Conservation (phyloP, 2,888 invertebrate species). For the Sipha maydis region DNA sequence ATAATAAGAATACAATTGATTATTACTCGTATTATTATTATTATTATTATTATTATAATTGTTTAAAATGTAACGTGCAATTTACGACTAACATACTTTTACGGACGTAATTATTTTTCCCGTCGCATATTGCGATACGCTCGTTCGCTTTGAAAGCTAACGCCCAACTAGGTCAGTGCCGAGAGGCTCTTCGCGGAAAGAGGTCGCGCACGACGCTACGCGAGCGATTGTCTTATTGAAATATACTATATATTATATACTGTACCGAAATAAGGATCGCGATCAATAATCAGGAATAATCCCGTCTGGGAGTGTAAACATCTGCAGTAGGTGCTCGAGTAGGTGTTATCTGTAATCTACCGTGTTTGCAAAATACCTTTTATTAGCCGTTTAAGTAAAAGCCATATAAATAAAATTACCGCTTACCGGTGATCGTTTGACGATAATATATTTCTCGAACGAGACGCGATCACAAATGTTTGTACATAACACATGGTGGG, state of each 20-base stretch:
- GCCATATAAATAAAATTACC: too few species aligned
- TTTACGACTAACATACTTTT: slow-evolving; percentile 45
- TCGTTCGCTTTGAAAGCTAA: slow-evolving; percentile 47
- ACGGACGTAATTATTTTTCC: slow-evolving; percentile 30
- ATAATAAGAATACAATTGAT: background rate
- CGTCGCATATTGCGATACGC: background rate
- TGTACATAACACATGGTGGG: too few species aligned
- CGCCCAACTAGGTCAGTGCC: slow-evolving; percentile 42
- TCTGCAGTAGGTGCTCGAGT: too few species aligned
- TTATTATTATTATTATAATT: slow-evolving; percentile 21
- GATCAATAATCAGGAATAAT: background rate
- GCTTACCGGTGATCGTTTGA: background rate
- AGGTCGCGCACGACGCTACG: slow-evolving; percentile 23
- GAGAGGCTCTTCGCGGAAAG: slow-evolving; percentile 34
- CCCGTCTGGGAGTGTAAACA: background rate
- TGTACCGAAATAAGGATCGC: background rate
- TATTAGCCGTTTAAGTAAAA: background rate
- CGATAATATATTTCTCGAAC: background rate
- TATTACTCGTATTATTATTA: background rate
- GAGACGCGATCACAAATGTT: background rate
- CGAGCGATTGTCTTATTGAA: background rate
- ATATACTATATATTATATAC: background rate
- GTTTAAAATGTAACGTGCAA: slow-evolving; percentile 39
- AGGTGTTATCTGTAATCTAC: too few species aligned
- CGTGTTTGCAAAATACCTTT: background rate